These are phyloP conservation scores for Panthera tigris DNA, from an alignment of 2,113 vertebrate species.

Conservation along the genomic window DNA sequence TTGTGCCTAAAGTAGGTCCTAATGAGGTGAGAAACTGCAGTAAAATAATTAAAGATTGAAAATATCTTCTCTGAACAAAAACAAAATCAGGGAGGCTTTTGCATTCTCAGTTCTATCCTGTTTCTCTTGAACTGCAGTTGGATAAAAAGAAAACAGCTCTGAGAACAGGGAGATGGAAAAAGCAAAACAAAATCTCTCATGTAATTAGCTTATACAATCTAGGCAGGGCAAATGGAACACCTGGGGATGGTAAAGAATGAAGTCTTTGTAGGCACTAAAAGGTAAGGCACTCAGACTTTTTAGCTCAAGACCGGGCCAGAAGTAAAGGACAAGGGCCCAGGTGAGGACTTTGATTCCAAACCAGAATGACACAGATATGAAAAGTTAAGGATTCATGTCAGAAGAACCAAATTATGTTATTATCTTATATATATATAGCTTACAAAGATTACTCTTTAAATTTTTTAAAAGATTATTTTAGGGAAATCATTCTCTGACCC, in stretches of 20 bases:
- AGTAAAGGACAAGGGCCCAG: not conserved
- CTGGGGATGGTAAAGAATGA: not conserved
- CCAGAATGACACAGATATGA: not conserved
- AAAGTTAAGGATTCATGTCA: not conserved
- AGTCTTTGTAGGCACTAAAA: not conserved
- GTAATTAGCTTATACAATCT: not conserved
- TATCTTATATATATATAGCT: not conserved
- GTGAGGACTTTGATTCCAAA: not conserved
- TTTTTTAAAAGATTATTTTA: too few relatives aligned
- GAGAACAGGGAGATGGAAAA: not conserved
- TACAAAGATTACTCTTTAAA: not conserved
- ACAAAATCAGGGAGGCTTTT: not conserved
- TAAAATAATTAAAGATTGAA: conserved; percentile 53
- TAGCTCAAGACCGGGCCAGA: not conserved
- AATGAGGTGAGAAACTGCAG: conserved; percentile 35
- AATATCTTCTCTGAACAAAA: conserved; percentile 35
- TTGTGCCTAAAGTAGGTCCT: conserved; percentile 47
- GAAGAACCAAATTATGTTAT: not conserved
- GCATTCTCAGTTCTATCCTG: not conserved
- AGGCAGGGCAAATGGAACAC: not conserved
- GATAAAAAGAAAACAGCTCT: not conserved
- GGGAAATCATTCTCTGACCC: too few relatives aligned
- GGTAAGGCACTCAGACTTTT: not conserved
- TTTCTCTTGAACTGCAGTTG: conserved; percentile 26
- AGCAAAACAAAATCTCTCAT: conserved; percentile 10